Evolutionary conservation across 2,797 vertebrate species (phyloP).

Genomic region (Peromyscus aztecus): DNA sequence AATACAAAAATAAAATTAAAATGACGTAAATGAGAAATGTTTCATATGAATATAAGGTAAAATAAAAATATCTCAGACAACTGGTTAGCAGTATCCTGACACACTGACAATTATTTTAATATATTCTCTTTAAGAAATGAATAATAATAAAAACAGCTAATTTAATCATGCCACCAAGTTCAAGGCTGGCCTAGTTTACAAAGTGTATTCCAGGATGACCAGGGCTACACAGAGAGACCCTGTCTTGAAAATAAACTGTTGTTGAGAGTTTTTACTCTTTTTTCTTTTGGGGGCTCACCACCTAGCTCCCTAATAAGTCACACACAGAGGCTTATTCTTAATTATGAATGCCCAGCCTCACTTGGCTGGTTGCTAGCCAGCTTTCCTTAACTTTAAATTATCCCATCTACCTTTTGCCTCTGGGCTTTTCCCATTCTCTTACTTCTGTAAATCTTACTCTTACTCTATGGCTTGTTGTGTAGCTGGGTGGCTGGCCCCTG

Average conservation of each 20-base stretch:
- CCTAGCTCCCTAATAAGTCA: too few species aligned
- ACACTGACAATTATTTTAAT: conserved; percentile 7
- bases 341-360: too few species aligned
- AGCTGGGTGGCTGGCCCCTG: too few species aligned
- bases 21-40: neutral
- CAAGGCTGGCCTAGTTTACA: neutral
- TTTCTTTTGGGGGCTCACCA: too few species aligned
- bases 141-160: conserved; percentile 38
- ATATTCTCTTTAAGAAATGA: neutral
- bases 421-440: too few species aligned
- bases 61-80: conserved; percentile 18
- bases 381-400: too few species aligned
- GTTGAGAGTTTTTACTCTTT: too few species aligned
- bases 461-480: too few species aligned
- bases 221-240: neutral
- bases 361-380: too few species aligned
- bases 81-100: neutral
- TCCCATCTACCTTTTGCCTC: too few species aligned
- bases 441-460: too few species aligned
- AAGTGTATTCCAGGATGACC: neutral
- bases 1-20: conserved; percentile 40
- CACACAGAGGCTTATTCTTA: too few species aligned
- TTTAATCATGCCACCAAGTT: conserved; percentile 12
- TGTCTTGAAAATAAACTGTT: neutral
- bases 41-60: conserved; percentile 3